phyloP scores from a whole-genome alignment of 2,888 invertebrate genomes.

The Hedya salicella region DNA sequence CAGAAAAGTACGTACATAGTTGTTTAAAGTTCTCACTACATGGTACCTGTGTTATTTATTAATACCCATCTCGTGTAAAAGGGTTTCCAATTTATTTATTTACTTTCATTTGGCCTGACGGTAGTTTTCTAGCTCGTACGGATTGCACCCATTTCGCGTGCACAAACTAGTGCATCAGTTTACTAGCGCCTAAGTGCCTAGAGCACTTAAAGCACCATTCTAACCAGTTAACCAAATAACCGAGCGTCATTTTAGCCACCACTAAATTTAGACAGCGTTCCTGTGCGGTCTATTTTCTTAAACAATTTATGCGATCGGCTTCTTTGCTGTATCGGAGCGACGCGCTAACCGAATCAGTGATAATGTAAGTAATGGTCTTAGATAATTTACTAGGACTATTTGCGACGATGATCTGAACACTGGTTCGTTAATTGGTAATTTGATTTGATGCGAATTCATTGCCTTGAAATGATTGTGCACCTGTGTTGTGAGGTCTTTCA shows the following conservation, averaged over 20 bases:
- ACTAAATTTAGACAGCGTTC: slow-evolving; percentile 49
- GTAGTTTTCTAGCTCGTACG: too few species aligned
- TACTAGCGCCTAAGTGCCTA: not conserved
- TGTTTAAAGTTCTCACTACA: too few species aligned
- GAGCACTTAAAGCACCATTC: slow-evolving; percentile 32
- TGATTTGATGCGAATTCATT: slow-evolving; percentile 47
- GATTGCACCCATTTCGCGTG: not conserved
- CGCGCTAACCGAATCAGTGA: slow-evolving; percentile 73
- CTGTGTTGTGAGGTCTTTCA: slow-evolving; percentile 7
- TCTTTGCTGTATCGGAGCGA: slow-evolving; percentile 63
- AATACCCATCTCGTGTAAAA: too few species aligned
- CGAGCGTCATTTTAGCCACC: slow-evolving; percentile 44
- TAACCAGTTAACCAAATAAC: slow-evolving; percentile 20
- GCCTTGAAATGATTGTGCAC: slow-evolving; percentile 9
- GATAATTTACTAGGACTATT: slow-evolving; percentile 71
- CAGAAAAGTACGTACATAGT: too few species aligned
- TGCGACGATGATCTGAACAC: slow-evolving; percentile 68
- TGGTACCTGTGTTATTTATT: too few species aligned
- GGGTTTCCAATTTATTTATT: too few species aligned
- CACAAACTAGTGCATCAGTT: slow-evolving; percentile 1
- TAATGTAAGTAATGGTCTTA: slow-evolving; percentile 69
- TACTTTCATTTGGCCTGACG: too few species aligned
- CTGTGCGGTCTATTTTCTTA: slow-evolving; percentile 75
- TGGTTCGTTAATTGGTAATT: slow-evolving; percentile 69
- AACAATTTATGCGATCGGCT: slow-evolving; percentile 77